phyloP scores from a whole-genome alignment of 2,797 vertebrate species.

The Nannoperca australis region DNA sequence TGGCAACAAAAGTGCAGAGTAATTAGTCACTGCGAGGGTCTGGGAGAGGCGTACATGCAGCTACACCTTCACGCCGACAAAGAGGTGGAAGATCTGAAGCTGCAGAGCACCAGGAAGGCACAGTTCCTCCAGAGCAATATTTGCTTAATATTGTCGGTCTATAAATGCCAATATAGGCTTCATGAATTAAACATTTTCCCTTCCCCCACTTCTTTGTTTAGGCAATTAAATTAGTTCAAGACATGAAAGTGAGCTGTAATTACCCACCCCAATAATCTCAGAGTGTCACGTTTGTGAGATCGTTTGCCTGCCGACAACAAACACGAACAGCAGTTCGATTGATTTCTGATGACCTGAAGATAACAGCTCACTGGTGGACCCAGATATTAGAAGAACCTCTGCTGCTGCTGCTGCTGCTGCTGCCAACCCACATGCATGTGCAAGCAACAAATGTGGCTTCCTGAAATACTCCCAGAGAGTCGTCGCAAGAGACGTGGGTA shows the following conservation, averaged over 20 bases:
- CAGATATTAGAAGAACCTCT: slow-evolving; percentile 49
- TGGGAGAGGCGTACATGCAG: slow-evolving; percentile 27
- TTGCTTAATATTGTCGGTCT: slow-evolving; percentile 35
- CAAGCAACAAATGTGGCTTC: slow-evolving; percentile 57
- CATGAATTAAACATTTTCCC: slow-evolving; percentile 57
- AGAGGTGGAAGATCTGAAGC: slow-evolving; percentile 46
- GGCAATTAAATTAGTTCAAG: slow-evolving; percentile 24
- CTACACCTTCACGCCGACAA: slow-evolving; percentile 34
- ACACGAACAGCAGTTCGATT: background rate
- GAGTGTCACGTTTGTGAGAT: background rate
- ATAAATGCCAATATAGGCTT: slow-evolving; percentile 42
- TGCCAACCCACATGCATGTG: slow-evolving; percentile 58
- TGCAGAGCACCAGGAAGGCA: slow-evolving; percentile 16
- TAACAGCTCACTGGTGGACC: slow-evolving; percentile 30
- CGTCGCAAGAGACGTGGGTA: slow-evolving; percentile 14
- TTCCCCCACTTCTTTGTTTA: slow-evolving; percentile 30
- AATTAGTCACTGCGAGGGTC: slow-evolving; percentile 58
- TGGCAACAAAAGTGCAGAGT: slow-evolving; percentile 57
- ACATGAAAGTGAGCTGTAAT: slow-evolving; percentile 30
- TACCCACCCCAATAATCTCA: slow-evolving; percentile 13
- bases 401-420: slow-evolving; percentile 52
- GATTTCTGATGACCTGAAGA: slow-evolving; percentile 37
- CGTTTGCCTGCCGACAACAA: slow-evolving; percentile 13
- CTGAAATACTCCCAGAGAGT: slow-evolving; percentile 73
- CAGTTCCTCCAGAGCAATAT: slow-evolving; percentile 43